Percentiles rank a stretch among this genome's conserved stretches.
Evolutionary conservation across 2,797 vertebrate genomes (phyloP).

Genomic region (Rallus crepitans): DNA sequence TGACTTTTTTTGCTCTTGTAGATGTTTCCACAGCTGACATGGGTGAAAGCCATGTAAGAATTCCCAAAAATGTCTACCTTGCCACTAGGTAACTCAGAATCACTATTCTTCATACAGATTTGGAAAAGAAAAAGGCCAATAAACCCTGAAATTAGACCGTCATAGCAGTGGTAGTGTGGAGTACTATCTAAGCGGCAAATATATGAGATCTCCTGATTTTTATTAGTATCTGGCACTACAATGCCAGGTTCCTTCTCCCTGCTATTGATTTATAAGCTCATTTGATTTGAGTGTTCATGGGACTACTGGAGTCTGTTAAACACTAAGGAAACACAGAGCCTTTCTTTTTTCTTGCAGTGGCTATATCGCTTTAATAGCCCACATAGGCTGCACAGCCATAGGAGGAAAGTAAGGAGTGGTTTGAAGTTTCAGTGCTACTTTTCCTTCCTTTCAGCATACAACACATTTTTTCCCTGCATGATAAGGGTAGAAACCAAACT

Average conservation of each 20-base stretch:
- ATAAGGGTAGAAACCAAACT: neutral
- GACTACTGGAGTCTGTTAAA: neutral
- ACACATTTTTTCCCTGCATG: neutral
- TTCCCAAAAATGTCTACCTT: neutral
- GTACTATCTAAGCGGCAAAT: neutral
- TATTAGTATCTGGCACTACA: neutral
- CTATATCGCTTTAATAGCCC: neutral
- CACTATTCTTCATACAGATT: rapidly evolving
- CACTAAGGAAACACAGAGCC: neutral
- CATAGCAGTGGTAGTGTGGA: neutral
- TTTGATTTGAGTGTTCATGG: neutral
- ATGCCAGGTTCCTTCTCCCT: neutral
- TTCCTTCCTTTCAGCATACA: neutral
- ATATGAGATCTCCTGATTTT: neutral
- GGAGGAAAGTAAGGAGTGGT: neutral
- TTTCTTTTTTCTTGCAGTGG: neutral
- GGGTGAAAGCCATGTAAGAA: neutral
- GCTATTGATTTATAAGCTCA: neutral
- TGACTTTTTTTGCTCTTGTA: neutral
- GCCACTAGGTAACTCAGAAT: neutral
- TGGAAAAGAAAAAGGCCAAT: neutral
- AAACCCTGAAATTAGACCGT: neutral
- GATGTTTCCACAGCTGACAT: neutral
- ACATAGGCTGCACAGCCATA: neutral
- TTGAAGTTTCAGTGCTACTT: neutral